Evolutionary conservation across 2,888 invertebrate genomes (phyloP).

Genomic region (Diadegma fenestrale): DNA sequence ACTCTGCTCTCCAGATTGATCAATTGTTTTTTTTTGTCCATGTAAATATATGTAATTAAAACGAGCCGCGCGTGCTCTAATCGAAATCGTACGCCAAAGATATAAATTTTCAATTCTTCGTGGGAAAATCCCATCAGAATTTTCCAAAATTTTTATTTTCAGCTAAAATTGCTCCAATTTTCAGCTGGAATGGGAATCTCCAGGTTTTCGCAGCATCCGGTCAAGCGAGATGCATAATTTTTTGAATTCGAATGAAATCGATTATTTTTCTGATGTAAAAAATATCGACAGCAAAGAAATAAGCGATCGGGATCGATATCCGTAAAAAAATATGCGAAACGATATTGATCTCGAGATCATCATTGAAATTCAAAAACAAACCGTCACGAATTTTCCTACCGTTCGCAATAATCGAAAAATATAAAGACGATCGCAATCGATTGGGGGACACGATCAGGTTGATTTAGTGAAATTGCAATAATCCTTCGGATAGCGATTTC

Average conservation of each 20-base stretch:
- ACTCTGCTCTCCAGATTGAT: constrained; percentile 26
- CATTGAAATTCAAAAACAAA: neutral
- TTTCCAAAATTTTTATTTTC: too few relatives aligned
- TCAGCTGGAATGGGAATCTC: neutral
- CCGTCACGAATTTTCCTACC: neutral
- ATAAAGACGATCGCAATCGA: neutral
- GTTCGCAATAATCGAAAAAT: neutral
- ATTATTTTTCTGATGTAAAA: neutral
- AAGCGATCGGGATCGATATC: neutral
- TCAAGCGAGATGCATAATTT: neutral
- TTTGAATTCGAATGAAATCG: neutral
- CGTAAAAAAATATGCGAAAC: neutral
- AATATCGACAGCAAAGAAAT: neutral
- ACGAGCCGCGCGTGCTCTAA: neutral
- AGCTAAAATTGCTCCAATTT: neutral
- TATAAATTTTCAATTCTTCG: neutral
- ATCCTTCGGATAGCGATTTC: neutral
- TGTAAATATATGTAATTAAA: neutral
- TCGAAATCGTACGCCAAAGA: neutral
- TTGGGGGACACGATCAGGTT: neutral
- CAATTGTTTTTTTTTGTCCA: neutral
- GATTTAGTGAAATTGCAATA: neutral
- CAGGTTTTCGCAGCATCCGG: neutral
- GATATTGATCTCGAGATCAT: constrained; percentile 1
- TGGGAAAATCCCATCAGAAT: too few relatives aligned